A percentile compares a stretch with the other conserved stretches of the same genome.
phyloP scores from a whole-genome alignment of 2,113 vertebrate species.

The Sinocyclocheilus anshuiensis region DNA sequence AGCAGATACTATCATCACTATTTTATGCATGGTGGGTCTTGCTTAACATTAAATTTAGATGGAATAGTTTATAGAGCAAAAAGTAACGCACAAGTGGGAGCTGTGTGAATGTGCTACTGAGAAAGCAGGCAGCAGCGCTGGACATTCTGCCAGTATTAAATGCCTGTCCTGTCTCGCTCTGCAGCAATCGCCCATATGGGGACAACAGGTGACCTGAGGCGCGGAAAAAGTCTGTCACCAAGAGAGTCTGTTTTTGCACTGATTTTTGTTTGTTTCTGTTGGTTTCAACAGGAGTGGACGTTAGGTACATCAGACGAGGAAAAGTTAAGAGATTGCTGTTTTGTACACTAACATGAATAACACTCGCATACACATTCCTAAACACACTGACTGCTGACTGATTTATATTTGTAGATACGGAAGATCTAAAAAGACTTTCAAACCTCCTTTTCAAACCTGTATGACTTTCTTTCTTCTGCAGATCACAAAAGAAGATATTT shows the following conservation, averaged over 20 bases:
- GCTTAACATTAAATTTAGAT: not conserved
- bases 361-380: not conserved
- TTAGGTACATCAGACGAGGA: conserved; percentile 21
- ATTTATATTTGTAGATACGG: not conserved
- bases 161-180: conserved; percentile 29
- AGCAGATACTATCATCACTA: not conserved
- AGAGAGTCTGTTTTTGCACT: conserved; percentile 32
- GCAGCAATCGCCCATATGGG: conserved; percentile 40
- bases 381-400: not conserved
- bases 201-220: conserved; percentile 49
- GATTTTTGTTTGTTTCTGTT: conserved; percentile 44
- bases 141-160: conserved; percentile 35
- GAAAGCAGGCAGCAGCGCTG: conserved; percentile 11
- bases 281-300: conserved; percentile 34
- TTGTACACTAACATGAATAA: conserved; percentile 12
- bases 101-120: conserved; percentile 7
- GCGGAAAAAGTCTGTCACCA: conserved; percentile 47
- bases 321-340: conserved; percentile 3
- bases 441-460: not conserved
- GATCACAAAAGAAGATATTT: not conserved
- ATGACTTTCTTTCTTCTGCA: not conserved
- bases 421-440: not conserved
- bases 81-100: conserved; percentile 2
- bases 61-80: not conserved
- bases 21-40: not conserved